A percentile compares a stretch with the other conserved stretches of the same genome.
Evolutionary conservation across 2,888 invertebrate species (phyloP).

Genomic region (Drosophila infuscata): DNA sequence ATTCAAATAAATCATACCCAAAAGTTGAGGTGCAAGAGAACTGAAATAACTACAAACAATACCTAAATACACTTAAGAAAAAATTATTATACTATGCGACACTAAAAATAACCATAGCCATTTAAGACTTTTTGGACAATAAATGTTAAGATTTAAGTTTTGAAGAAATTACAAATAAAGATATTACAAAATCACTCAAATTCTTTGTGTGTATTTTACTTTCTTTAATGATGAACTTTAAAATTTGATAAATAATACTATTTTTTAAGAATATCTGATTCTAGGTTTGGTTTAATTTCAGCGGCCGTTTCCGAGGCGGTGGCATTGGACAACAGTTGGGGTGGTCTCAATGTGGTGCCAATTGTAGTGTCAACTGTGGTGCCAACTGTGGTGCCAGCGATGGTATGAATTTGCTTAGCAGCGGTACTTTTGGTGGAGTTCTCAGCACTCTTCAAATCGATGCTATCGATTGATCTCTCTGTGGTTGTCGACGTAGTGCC

Average conservation of each 20-base stretch:
- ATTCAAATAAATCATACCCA: neutral
- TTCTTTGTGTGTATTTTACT: neutral
- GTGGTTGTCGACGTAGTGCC: constrained; percentile 1
- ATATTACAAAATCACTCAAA: neutral
- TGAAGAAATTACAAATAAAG: neutral
- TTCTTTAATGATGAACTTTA: neutral
- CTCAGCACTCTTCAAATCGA: too few species aligned
- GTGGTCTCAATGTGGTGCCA: neutral
- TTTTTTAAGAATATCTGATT: neutral
- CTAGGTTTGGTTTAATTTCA: neutral
- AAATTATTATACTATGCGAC: neutral
- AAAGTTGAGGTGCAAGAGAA: constrained; percentile 4
- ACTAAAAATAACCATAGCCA: neutral
- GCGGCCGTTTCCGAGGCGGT: neutral
- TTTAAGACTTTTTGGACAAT: neutral
- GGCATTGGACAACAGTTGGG: neutral
- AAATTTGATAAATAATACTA: neutral
- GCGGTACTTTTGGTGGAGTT: neutral
- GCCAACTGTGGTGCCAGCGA: neutral
- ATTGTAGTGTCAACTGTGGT: neutral
- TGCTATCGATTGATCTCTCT: neutral
- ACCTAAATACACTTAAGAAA: neutral
- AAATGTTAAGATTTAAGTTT: neutral
- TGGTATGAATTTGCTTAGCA: neutral
- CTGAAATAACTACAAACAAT: constrained; percentile 2